Base-by-base conservation (phyloP, 2,888 invertebrate species). In the Baronia brevicornis region DNA sequence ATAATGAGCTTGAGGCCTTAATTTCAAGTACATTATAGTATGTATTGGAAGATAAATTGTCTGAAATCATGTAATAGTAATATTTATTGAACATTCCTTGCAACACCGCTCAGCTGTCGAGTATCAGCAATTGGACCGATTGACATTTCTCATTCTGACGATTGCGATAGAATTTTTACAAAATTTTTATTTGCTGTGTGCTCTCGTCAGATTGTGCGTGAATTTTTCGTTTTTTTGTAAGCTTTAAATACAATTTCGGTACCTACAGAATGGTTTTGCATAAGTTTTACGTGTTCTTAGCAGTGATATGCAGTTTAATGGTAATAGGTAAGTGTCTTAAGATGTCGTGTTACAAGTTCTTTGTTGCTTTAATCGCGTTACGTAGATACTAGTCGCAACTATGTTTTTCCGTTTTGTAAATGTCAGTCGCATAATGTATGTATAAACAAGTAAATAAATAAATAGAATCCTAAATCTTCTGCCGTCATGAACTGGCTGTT, bases 281-380 rank as follows among this genome's bases (percentile, higher is more conserved):
- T 35, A 65, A 59, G 51, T 58, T 65, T 63, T 71, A 46, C 50
- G 59, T 72, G 43, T 44, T 77, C 28, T 46, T 72, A 38, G 68
- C 63, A 9, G 64, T 69, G 42, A 33, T 78, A 33, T 68, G 70
- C 56, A 64, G 72, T 50, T 58, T 65, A 43, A 52, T 54, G 22
- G 52, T 61, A 37, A 42, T 66, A 18, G 77, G 82, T 82, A 54
- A 79, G 80, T 68, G 61, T 66, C 64, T 46, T 46, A 57, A 60
- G 55, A 59, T 59, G 55, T 59, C 53, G 42, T 28, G 31, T 35
- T 29, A 28, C 31, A 35, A 38, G 36, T 43, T 48, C 55, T 59
- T 57, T 58, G 57, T 59, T 54, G 41, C 43, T 48, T 48, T 43
- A 51, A 54, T 57, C 54, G 37, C 38, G 36, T 42, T 41, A 38